Percentiles rank a stretch among this genome's conserved stretches.
Evolutionary conservation across 2,888 invertebrate species (phyloP).

Genomic region (Habrosyne pyritoides): DNA sequence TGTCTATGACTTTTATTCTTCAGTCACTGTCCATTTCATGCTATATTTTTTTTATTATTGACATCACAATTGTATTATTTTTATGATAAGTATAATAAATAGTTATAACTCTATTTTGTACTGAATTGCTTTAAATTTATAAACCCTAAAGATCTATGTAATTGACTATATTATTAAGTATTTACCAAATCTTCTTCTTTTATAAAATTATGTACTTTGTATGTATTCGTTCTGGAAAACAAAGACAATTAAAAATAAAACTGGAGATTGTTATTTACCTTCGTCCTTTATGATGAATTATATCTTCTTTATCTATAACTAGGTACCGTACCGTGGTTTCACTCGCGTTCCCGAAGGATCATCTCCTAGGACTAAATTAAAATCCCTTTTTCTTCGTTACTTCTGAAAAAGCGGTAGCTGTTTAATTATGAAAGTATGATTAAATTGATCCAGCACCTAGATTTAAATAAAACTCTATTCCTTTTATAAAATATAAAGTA

Average conservation of each 20-base stretch:
- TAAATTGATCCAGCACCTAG: too few species aligned
- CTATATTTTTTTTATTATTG: background rate
- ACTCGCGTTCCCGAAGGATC: too few species aligned
- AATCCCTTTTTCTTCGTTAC: too few species aligned
- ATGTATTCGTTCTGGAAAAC: background rate
- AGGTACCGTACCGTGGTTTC: too few species aligned
- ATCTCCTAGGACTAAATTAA: too few species aligned
- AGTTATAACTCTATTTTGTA: background rate
- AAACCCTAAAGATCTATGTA: background rate
- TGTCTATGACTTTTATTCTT: background rate
- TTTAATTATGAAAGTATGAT: too few species aligned
- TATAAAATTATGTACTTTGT: background rate
- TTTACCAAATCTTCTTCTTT: background rate
- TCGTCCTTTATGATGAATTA: too few species aligned
- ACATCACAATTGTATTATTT: slow-evolving; percentile 1
- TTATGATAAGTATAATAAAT: background rate
- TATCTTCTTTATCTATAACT: background rate
- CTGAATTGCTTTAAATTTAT: background rate
- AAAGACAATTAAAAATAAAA: background rate
- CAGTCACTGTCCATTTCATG: background rate
- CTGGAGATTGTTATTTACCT: too few species aligned
- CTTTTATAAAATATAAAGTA: too few species aligned
- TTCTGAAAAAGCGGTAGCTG: too few species aligned
- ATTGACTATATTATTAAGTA: background rate
- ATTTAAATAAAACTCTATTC: too few species aligned